Conservation (phyloP, 2,797 vertebrate genomes). For the Eulemur coronatus region DNA sequence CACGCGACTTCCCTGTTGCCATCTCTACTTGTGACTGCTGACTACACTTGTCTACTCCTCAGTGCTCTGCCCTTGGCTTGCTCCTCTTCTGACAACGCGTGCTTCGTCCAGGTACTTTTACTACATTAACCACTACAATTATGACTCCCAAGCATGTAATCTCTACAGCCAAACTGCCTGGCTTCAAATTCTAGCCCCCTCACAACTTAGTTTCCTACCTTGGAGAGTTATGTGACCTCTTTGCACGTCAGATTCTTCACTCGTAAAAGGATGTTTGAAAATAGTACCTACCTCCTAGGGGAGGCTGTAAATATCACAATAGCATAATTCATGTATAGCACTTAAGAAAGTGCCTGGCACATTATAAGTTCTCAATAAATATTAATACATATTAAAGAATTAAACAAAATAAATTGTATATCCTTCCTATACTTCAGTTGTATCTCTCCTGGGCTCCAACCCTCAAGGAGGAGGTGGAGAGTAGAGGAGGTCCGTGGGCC, state of each 20-base stretch:
- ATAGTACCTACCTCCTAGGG: background rate
- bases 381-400: background rate
- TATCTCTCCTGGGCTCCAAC: background rate
- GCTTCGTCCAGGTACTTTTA: background rate
- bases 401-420: background rate
- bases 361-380: background rate
- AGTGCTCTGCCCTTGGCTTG: background rate
- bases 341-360: background rate
- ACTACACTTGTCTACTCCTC: accelerated
- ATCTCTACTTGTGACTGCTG: background rate
- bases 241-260: background rate
- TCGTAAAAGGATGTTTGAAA: background rate
- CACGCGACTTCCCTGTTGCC: background rate
- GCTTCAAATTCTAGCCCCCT: background rate
- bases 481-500: background rate
- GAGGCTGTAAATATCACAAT: background rate
- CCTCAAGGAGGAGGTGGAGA: background rate
- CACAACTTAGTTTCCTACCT: background rate
- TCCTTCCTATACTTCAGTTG: background rate
- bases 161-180: background rate
- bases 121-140: accelerated
- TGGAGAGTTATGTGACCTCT: background rate
- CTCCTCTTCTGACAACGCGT: background rate
- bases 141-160: background rate
- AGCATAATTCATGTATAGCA: background rate